Base-by-base conservation (phyloP, 2,888 invertebrate species). In the Busseola fusca region DNA sequence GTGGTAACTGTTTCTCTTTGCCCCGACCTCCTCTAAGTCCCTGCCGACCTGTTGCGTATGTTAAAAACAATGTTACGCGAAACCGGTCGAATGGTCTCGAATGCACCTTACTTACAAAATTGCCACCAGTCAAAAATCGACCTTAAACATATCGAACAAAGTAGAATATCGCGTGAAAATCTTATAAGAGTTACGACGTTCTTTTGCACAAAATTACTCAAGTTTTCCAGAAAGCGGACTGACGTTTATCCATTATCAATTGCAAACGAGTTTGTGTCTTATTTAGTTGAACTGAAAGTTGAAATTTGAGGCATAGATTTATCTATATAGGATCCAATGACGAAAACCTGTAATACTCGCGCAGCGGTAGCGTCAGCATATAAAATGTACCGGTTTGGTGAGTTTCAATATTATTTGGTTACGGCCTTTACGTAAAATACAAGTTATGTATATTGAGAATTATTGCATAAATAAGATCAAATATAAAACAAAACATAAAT, bases 1-100 rank as follows among this genome's bases (percentile, higher is more conserved):
- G 63, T 57, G 18, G 52, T 34, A 21, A 73, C 72, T 60, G 69
- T 68, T 78, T 59, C 78, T 71, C 34, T 69, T 78, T 69, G 34
- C 80, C 85, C 85, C 73, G 34, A 80, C 70, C 82, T 80, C 82
- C 84, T 78, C 84, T 78, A 72, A 73, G 77, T 85, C 80, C 82
- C 82, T 78, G 64, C 70, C 76, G 67, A 91, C 92, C 89, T 91
- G 91, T 93, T 93, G 91, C 91, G 85, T 87, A 78, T 85, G 87
- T 92, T 91, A 93, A 90, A 92, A 92, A 93, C 91, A 86, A 88
- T 84, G 83, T 87, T 84, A 87, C 83, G 84, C 84, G 86, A 88
- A 89, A 88, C 87, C 83, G 79, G 80, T 85, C 78, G 88, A 91
- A 88, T 74, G 59, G 86, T 91, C 92, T 88, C 87, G 91, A 91